Evolutionary conservation across 2,113 vertebrate genomes (phyloP).

Genomic region (Sylvietta virens): DNA sequence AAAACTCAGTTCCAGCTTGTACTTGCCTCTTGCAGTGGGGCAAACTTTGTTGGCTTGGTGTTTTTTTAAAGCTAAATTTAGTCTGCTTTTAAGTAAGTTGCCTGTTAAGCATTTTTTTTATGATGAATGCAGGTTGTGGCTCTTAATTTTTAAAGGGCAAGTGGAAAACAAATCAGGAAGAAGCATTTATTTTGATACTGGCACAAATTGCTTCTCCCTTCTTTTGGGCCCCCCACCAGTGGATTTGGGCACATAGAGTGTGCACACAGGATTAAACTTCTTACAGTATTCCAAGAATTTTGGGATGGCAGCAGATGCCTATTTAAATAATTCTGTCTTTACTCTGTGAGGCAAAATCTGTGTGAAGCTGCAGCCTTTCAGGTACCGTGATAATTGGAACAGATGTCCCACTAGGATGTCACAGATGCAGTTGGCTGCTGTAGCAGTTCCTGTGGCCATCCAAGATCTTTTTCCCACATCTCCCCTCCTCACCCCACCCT

Average conservation of each 20-base stretch:
- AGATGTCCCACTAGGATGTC: not conserved
- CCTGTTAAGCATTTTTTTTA: not conserved
- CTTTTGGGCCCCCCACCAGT: not conserved
- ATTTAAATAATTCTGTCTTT: not conserved
- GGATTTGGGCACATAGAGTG: not conserved
- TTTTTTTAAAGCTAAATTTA: not conserved
- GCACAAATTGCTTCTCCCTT: not conserved
- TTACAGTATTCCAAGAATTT: not conserved
- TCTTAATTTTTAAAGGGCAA: not conserved
- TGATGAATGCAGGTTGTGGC: not conserved
- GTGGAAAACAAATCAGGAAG: not conserved
- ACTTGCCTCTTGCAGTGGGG: not conserved
- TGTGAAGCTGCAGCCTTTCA: not conserved
- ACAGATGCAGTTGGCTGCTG: not conserved
- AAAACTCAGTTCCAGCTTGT: not conserved
- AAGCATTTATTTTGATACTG: not conserved
- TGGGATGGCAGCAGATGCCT: not conserved
- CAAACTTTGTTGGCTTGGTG: not conserved
- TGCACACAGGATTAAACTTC: not conserved
- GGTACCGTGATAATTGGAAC: not conserved
- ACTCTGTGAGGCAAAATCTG: not conserved
- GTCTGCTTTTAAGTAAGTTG: not conserved
- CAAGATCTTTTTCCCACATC: not conserved
- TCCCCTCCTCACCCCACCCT: not conserved
- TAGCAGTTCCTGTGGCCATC: not conserved